phyloP scores from a whole-genome alignment of 2,797 vertebrate species.

The Enteromius treurensis region DNA sequence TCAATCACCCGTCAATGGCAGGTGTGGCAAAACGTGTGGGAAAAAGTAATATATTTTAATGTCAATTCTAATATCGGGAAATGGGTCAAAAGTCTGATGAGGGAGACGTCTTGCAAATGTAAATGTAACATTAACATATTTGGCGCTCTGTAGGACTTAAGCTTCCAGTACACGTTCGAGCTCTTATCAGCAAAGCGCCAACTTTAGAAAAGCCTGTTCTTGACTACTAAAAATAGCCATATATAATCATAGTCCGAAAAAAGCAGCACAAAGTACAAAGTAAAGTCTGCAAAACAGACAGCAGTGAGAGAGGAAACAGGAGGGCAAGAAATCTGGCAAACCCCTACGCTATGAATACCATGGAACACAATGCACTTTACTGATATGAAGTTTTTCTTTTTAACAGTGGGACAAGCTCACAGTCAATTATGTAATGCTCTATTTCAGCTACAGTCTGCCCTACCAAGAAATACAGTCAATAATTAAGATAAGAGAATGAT shows the following conservation, averaged over 20 bases:
- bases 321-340: constrained; percentile 30
- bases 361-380: constrained; percentile 16
- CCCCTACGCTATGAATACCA: constrained; percentile 22
- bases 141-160: neutral
- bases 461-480: neutral
- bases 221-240: constrained; percentile 47
- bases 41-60: neutral
- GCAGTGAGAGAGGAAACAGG: constrained; percentile 23
- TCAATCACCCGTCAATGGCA: neutral
- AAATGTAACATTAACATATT: neutral
- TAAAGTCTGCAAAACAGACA: constrained; percentile 45
- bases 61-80: neutral
- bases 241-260: constrained; percentile 51
- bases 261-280: constrained; percentile 31
- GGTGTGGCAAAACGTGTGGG: neutral
- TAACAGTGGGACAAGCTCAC: neutral
- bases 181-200: constrained; percentile 38
- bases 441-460: neutral
- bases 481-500: neutral
- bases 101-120: neutral
- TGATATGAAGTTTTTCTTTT: neutral
- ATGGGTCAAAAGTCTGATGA: neutral
- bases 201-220: constrained; percentile 46
- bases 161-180: constrained; percentile 3
- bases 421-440: neutral